Evolutionary conservation across 2,888 invertebrate species (phyloP), one percentile per base, ranked within the genome.

Genomic region (Ochlodes sylvanus): DNA sequence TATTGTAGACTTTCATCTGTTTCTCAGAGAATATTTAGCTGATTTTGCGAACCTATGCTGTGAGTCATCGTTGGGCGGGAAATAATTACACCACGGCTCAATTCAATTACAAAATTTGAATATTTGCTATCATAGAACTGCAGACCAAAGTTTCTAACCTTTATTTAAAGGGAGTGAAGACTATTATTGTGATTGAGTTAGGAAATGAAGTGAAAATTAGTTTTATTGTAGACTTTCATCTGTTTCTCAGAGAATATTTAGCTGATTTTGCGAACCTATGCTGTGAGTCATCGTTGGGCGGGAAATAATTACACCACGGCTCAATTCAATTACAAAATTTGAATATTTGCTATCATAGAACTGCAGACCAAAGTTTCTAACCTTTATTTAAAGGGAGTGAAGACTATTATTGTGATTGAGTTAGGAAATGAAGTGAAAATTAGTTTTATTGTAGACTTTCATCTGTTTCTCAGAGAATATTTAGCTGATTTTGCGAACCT

Each of bases 281-380:
- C 71, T 70, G 73, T 87, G 85, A 87, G 69, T 86, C 88, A 87
- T 64, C 19, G 38, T 77, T 70, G 77, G 75, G 74, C 76, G 78
- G 82, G 75, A 81, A 87, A 85, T 85, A 86, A 86, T 85, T 78
- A 79, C 79, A n/a, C n/a, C n/a, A n/a, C n/a, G n/a, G n/a, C n/a
- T 77, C 76, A 68, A 65, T 76, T 79, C 76, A 73, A 78, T 77
- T 77, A 77, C 70, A 75, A 73, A 56, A 68, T 32, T 60, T n/a
- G 60, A 66, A 27, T 58, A 44, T 42, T 55, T 44, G 27, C 60
- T 60, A 44, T 60, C 21, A n/a, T 32, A 38, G 50, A 41, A 57
- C 32, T 27, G 14, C 19, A 3, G 34, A 58, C 57, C 63, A 21
- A 41, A 34, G 63, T 54, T 17, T 62, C 27, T 44, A 15, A 7